Evolutionary conservation across 2,797 vertebrate species (phyloP).

Genomic region (Hirundo rustica): DNA sequence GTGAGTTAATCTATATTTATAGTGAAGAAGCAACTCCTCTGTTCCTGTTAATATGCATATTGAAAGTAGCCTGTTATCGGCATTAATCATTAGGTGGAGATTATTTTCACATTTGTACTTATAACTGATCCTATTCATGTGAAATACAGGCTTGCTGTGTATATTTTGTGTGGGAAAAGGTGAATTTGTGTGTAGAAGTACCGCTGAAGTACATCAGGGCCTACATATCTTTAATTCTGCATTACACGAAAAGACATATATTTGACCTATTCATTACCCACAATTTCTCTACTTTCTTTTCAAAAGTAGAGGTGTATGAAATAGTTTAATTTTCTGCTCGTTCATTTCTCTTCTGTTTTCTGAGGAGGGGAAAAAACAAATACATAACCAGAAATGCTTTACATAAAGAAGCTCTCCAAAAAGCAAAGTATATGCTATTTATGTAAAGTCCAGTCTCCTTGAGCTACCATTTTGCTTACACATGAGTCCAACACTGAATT

Average conservation of each 20-base stretch:
- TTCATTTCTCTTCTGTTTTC: background rate
- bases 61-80: conserved; percentile 43
- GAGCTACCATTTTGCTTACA: background rate
- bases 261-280: background rate
- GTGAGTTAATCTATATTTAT: background rate
- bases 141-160: background rate
- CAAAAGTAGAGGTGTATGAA: background rate
- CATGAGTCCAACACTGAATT: background rate
- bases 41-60: background rate
- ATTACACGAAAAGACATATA: background rate
- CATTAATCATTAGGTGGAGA: conserved; percentile 33
- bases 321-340: background rate
- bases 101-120: conserved; percentile 47
- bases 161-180: background rate
- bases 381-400: background rate
- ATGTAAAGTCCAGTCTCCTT: background rate
- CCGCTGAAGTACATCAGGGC: conserved; percentile 13
- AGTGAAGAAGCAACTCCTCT: background rate
- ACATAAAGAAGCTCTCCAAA: background rate
- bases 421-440: background rate
- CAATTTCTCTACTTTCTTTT: conserved; percentile 25
- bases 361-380: background rate
- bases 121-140: conserved; percentile 43
- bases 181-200: background rate
- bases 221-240: conserved; percentile 6